Conservation (phyloP, 2,113 vertebrate genomes). For the Pheucticus melanocephalus region DNA sequence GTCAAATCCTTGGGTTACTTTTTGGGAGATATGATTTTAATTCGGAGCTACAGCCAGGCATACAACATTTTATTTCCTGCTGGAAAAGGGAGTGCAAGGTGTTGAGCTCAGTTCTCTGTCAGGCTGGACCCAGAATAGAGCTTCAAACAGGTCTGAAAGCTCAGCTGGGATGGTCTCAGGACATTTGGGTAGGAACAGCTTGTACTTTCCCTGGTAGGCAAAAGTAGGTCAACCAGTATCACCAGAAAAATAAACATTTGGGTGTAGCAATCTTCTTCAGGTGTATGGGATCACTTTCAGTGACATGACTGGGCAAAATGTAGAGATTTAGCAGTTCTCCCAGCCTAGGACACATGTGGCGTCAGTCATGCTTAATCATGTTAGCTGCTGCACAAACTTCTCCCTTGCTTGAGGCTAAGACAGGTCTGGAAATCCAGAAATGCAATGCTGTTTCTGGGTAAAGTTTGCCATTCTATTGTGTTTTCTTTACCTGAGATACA, state of each 20-base stretch:
- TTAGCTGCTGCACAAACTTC: neutral
- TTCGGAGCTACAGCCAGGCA: neutral
- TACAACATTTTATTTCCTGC: accelerated
- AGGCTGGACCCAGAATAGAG: neutral
- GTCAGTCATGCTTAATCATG: neutral
- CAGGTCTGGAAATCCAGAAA: neutral
- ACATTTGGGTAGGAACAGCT: neutral
- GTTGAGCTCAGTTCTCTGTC: neutral
- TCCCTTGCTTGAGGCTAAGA: slow-evolving; percentile 33
- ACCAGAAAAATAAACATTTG: neutral
- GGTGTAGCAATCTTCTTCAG: slow-evolving; percentile 9
- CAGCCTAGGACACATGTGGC: neutral
- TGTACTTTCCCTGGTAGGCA: neutral
- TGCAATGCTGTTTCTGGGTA: neutral
- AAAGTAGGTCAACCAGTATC: neutral
- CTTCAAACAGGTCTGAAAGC: neutral
- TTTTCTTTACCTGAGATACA: neutral
- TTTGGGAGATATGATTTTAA: neutral
- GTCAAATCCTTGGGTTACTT: neutral
- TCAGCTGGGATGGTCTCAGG: neutral
- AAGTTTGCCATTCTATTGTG: neutral
- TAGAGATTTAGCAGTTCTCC: slow-evolving; percentile 1
- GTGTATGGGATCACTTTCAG: neutral
- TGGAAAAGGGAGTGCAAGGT: neutral
- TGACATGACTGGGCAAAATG: slow-evolving; percentile 6